Percentiles rank a stretch among this genome's conserved stretches.
Conservation (phyloP, 2,888 invertebrate genomes). For the Drosophila fungiperda region DNA sequence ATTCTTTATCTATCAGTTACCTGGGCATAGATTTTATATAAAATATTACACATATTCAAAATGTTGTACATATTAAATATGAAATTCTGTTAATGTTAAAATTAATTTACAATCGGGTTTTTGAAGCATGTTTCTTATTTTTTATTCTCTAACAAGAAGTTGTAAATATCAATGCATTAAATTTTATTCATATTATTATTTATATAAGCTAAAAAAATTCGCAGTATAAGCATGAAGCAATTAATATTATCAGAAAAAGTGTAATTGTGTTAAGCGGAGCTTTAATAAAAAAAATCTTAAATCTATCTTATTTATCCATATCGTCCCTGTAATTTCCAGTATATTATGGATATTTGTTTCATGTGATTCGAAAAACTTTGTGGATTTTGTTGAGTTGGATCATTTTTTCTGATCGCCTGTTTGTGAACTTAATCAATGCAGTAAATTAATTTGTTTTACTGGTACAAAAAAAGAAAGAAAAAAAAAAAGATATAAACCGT, state of each 20-base stretch:
- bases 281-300: too few relatives aligned
- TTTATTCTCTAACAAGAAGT: not conserved
- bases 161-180: not conserved
- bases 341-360: too few relatives aligned
- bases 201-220: not conserved
- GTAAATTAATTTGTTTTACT: too few relatives aligned
- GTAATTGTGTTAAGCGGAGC: not conserved
- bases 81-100: not conserved
- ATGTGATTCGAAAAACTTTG: too few relatives aligned
- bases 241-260: not conserved
- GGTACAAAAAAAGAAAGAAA: too few relatives aligned
- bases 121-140: not conserved
- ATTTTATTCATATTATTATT: not conserved
- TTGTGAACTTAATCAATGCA: too few relatives aligned
- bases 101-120: not conserved
- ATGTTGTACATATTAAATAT: not conserved
- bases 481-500: too few relatives aligned
- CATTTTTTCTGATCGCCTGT: too few relatives aligned
- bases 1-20: not conserved
- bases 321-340: too few relatives aligned
- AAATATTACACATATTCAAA: not conserved
- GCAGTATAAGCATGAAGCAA: not conserved
- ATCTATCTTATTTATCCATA: too few relatives aligned
- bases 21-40: not conserved
- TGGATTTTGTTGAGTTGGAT: too few relatives aligned